These are phyloP conservation scores for Dallia pectoralis DNA, from an alignment of 2,797 vertebrate genomes.

Conservation along the genomic window DNA sequence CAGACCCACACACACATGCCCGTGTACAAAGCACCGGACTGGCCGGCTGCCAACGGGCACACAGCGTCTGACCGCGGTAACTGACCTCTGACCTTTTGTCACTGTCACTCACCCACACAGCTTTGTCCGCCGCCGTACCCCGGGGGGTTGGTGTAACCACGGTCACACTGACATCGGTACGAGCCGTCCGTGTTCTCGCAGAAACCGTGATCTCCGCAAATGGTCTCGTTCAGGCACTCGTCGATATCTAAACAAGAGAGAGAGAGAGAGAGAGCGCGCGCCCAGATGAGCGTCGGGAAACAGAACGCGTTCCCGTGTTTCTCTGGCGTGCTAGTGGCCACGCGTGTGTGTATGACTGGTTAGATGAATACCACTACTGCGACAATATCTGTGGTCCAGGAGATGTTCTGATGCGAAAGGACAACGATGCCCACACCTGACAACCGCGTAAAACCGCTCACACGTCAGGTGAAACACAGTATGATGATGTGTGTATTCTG, in stretches of 20 bases:
- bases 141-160: slow-evolving; percentile 65
- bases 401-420: slow-evolving; percentile 12
- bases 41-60: neutral
- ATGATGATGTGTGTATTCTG: slow-evolving; percentile 25
- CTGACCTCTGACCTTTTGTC: neutral
- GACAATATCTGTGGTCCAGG: slow-evolving; percentile 18
- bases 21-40: neutral
- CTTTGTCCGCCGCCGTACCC: slow-evolving; percentile 46
- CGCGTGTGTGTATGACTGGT: slow-evolving; percentile 2
- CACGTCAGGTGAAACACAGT: slow-evolving; percentile 28
- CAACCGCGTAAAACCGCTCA: slow-evolving; percentile 23
- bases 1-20: neutral
- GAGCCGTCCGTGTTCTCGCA: slow-evolving; percentile 75
- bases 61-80: neutral
- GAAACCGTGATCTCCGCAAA: slow-evolving; percentile 71
- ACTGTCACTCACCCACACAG: slow-evolving; percentile 69
- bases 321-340: neutral
- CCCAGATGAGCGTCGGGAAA: slow-evolving; percentile 23
- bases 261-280: no score
- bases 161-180: slow-evolving; percentile 73
- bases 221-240: slow-evolving; percentile 71
- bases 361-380: slow-evolving; percentile 50
- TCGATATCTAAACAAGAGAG: slow-evolving; percentile 62
- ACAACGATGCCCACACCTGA: slow-evolving; percentile 28
- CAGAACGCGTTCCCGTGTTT: slow-evolving; percentile 7